Base-by-base conservation (phyloP, 2,797 vertebrate genomes). In the Dermochelys coriacea region DNA sequence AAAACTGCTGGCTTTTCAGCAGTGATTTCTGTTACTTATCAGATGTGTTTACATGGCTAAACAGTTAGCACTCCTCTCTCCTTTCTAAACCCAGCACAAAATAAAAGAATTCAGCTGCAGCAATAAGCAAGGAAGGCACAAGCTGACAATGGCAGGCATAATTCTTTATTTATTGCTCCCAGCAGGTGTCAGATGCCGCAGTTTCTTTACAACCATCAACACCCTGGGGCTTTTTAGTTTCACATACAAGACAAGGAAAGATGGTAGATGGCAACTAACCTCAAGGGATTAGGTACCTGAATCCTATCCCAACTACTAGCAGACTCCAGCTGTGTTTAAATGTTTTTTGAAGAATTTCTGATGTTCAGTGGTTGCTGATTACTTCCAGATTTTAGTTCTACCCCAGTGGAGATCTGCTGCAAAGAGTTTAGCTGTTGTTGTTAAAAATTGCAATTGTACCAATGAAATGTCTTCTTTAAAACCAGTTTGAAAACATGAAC, bases 351-450 rank as follows among this genome's bases (percentile, higher is more conserved):
- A 99, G 98, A 99, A 99, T 99, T 99, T 99, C 98, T 99, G 98
- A 98, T 99, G 98, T 99, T 99, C 99, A 98, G 98, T 97, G 98
- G 98, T 98, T 98, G 98, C 99, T 99, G 99, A 99, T 99, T 99
- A 99, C 99, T 99, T 99, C 99, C 99, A 99, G 99, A 99, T 99
- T 99, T 99, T 99, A 99, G 98, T 99, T 99, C 99, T 99, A 99
- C 98, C 86, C 98, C 98, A 98, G 98, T 97, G 98, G 98, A 99
- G 98, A 99, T 99, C 98, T 98, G 98, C 98, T 98, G 98, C 98
- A 98, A 98, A 98, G 98, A 98, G 97, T 98, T 99, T 99, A 98
- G 98, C 98, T 97, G 98, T 98, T 96, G 98, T 98, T 98, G 98
- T 99, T 99, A 98, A 99, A 98, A 98, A 98, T 81, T 98, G 98